phyloP scores from a whole-genome alignment of 1,140 invertebrate genomes.

The Trachelipus rathkii region DNA sequence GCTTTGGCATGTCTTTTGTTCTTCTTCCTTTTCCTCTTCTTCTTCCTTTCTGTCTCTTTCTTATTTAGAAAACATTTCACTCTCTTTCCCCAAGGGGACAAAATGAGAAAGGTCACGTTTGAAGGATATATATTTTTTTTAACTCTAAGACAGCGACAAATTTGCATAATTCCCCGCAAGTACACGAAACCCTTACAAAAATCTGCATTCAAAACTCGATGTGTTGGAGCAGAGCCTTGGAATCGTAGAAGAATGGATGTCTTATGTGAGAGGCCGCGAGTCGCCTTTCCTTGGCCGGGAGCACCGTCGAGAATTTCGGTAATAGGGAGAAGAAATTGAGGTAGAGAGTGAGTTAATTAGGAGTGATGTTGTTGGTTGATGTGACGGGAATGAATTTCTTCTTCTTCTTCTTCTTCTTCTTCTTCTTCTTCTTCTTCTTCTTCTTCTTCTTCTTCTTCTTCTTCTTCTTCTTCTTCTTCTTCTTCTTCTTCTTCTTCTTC shows the following conservation, averaged over 20 bases:
- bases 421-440: no score
- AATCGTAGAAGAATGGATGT: constrained; percentile 2
- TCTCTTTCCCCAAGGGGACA: background rate
- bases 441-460: no score
- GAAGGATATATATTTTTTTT: constrained; percentile 12
- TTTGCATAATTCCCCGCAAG: constrained; percentile 9
- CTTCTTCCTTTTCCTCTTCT: background rate
- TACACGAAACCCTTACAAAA: constrained; percentile 10
- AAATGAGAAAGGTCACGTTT: constrained; percentile 7
- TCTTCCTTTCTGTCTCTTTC: background rate
- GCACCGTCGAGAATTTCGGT: background rate
- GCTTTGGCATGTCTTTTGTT: background rate
- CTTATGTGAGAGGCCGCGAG: background rate
- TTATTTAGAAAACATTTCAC: background rate
- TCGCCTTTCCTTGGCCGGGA: background rate
- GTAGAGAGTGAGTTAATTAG: constrained; percentile 1
- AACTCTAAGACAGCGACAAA: constrained; percentile 12
- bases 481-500: no score
- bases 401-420: no score
- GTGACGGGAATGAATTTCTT: background rate
- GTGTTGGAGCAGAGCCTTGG: background rate
- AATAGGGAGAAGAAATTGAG: background rate
- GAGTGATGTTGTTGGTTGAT: constrained; percentile 7
- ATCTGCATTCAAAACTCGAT: constrained; percentile 8
- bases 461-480: no score